A percentile compares a stretch with the other conserved stretches of the same genome.
These are phyloP conservation scores for Papilio aristodemus DNA, from an alignment of 1,140 invertebrate species.

Conservation along the genomic window DNA sequence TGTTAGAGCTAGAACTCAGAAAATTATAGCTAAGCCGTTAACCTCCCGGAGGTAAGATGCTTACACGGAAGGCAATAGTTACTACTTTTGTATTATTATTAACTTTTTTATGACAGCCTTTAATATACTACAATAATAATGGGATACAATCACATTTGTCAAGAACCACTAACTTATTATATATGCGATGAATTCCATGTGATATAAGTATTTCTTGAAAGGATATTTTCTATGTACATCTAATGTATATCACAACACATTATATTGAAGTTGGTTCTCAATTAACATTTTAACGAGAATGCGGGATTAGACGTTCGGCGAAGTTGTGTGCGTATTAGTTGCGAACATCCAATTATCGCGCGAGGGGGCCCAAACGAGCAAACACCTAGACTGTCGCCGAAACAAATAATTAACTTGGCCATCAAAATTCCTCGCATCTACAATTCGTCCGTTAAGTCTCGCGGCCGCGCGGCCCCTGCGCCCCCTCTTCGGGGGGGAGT, in stretches of 20 bases:
- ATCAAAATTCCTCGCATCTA: slow-evolving; percentile 60
- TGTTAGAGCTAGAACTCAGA: no score
- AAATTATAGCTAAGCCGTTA: no score
- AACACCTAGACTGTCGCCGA: slow-evolving; percentile 24
- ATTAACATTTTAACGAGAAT: background rate
- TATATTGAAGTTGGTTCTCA: background rate
- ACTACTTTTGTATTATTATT: no score
- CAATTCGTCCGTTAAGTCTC: slow-evolving; percentile 46
- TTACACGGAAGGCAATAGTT: no score
- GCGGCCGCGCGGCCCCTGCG: slow-evolving; percentile 47
- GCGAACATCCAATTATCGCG: slow-evolving; percentile 19
- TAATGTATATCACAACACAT: background rate
- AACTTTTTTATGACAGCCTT: no score
- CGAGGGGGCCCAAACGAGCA: slow-evolving; percentile 12
- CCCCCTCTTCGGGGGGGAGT: slow-evolving; percentile 47
- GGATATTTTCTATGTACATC: no score
- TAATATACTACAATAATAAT: no score
- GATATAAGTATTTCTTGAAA: background rate
- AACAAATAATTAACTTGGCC: slow-evolving; percentile 36
- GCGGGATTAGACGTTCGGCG: background rate
- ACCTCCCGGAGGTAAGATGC: no score
- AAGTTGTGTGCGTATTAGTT: slow-evolving; percentile 12
- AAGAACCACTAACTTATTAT: background rate
- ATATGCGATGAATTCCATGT: background rate
- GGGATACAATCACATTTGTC: no score